Percentiles rank a stretch among this genome's conserved stretches.
Conservation (phyloP, 1,140 invertebrate genomes). For the Macrobrachium rosenbergii region DNA sequence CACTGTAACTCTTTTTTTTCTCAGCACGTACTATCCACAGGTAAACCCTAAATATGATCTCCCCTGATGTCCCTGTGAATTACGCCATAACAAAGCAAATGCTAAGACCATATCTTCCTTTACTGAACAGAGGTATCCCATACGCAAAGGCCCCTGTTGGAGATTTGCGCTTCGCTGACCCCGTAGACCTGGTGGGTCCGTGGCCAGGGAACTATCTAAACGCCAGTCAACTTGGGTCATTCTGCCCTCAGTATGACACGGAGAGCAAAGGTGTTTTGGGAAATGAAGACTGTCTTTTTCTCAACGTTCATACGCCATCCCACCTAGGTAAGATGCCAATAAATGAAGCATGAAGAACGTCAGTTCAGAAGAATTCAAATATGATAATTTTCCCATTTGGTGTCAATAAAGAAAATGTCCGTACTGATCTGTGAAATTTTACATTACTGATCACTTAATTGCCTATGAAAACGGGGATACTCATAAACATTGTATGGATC, state of each 20-base stretch:
- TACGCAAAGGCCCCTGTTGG: slow-evolving; percentile 94
- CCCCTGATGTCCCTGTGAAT: too few relatives aligned
- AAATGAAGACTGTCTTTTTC: slow-evolving; percentile 94
- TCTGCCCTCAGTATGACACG: slow-evolving; percentile 59
- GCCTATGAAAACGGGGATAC: too few relatives aligned
- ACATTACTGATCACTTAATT: too few relatives aligned
- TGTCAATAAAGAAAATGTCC: not conserved
- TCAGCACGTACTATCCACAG: too few relatives aligned
- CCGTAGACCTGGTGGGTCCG: slow-evolving; percentile 80
- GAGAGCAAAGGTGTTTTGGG: slow-evolving; percentile 75
- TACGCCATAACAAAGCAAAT: too few relatives aligned
- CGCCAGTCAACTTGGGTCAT: slow-evolving; percentile 28
- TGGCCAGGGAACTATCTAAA: slow-evolving; percentile 79
- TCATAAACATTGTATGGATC: too few relatives aligned
- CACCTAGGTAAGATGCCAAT: slow-evolving; percentile 66
- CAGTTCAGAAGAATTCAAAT: not conserved
- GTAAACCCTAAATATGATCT: too few relatives aligned
- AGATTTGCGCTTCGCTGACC: slow-evolving; percentile 87
- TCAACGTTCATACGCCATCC: slow-evolving; percentile 87
- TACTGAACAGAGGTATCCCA: slow-evolving; percentile 79
- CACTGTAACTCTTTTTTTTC: too few relatives aligned
- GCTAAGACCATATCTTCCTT: too few relatives aligned
- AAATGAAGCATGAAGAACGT: too few relatives aligned
- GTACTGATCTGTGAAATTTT: too few relatives aligned
- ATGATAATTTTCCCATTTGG: not conserved